Conservation (phyloP, 2,888 invertebrate species). For the Galeopsomyia nigrocyanea region DNA sequence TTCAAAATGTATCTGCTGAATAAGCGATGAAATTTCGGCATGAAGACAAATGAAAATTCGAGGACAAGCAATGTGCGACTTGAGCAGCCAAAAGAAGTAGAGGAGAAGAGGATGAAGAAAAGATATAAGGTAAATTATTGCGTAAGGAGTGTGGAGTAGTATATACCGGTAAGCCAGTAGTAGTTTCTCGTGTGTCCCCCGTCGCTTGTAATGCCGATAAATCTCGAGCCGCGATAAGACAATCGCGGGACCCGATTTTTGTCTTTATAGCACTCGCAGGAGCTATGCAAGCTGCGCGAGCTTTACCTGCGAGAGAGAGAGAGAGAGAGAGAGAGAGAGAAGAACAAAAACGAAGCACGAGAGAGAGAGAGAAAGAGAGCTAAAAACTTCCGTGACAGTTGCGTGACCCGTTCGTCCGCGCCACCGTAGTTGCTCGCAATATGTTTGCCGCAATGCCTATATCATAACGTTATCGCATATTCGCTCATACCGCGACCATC, state of each 20-base stretch:
- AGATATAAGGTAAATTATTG: constrained; percentile 13
- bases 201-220: constrained; percentile 13
- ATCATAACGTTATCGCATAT: too few relatives aligned
- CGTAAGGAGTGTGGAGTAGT: constrained; percentile 10
- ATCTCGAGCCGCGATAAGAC: background rate
- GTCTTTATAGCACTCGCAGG: background rate
- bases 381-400: constrained; percentile 20
- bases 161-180: constrained; percentile 15
- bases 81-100: too few relatives aligned
- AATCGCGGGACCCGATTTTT: background rate
- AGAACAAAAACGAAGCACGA: too few relatives aligned
- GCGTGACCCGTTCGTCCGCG: constrained; percentile 19
- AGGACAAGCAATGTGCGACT: too few relatives aligned
- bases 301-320: background rate
- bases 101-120: background rate
- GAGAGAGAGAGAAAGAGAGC: too few relatives aligned
- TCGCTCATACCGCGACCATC: too few relatives aligned
- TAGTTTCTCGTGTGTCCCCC: constrained; percentile 25
- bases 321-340: too few relatives aligned
- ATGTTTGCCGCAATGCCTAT: too few relatives aligned
- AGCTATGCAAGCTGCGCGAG: constrained; percentile 12
- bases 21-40: too few relatives aligned
- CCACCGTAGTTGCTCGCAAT: background rate
- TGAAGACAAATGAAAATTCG: too few relatives aligned
- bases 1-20: too few relatives aligned